Evolutionary conservation across 2,113 vertebrate species (phyloP), one percentile per base, ranked within the genome.

Genomic region (Osmerus eperlanus): DNA sequence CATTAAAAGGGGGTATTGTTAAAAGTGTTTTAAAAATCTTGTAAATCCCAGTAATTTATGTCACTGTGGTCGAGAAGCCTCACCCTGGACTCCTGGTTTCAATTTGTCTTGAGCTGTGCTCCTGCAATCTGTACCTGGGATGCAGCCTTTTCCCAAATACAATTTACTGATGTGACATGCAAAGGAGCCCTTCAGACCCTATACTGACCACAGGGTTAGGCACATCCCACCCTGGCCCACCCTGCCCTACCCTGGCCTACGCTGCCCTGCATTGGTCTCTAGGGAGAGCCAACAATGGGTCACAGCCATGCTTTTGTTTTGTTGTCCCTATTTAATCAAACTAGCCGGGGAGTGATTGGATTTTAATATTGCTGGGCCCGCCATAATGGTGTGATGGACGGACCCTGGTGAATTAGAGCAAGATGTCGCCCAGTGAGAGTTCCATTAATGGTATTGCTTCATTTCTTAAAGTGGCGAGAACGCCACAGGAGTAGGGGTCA

Each of bases 11-110:
- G 93, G 84, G 89, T 94, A 95, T 96, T 97, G 95, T 96, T 96
- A 95, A 96, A 97, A 97, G 94, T 92, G 89, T 95, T 96, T 94
- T 95, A 91, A 95, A 93, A 96, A 95, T 91, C 96, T 96, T 97
- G 95, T 98, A 98, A 98, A 98, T 96, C 94, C 94, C 84, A 58
- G 81, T 95, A 95, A 97, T 97, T 97, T 96, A 98, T 96, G 95
- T 95, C 89, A 89, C 89, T 84, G 82, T 91, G 91, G 91, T 89
- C 86, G 88, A 84, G 85, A 88, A 89, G 85, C 91, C 90, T 93
- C 91, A 88, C 87, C 93, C 89, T 81, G 85, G 91, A 88, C 95
- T 94, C 94, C 94, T 98, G 94, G 90, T 93, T 96, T 94, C 93
- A 93, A 95, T 97, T 96, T 96, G 90, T 88, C 86, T 73, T 83